Evolutionary conservation across 2,113 vertebrate genomes (phyloP).

Genomic region (Oplegnathus fasciatus): DNA sequence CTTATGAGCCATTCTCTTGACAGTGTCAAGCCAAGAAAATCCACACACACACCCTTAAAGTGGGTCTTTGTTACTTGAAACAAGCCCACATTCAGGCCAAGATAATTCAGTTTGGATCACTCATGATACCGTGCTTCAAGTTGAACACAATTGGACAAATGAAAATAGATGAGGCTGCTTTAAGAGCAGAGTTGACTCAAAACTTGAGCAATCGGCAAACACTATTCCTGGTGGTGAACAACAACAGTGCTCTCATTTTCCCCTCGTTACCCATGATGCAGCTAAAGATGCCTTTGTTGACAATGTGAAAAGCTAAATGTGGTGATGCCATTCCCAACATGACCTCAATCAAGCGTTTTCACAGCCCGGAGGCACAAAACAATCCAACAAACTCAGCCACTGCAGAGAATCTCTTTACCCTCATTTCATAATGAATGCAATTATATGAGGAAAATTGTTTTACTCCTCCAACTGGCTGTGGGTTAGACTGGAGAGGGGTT

Average conservation of each 20-base stretch:
- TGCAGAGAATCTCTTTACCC: conserved; percentile 61
- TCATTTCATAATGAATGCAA: conserved; percentile 69
- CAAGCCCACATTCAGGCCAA: conserved; percentile 27
- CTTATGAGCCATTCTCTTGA: conserved; percentile 71
- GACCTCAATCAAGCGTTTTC: conserved; percentile 78
- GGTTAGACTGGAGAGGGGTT: conserved; percentile 1
- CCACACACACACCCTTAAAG: conserved; percentile 42
- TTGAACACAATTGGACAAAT: conserved; percentile 30
- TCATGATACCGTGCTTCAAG: conserved; percentile 25
- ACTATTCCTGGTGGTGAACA: conserved; percentile 25
- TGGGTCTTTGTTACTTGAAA: conserved; percentile 52
- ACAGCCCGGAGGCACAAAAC: conserved; percentile 66
- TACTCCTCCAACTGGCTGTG: conserved; percentile 31
- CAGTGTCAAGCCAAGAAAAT: conserved; percentile 55
- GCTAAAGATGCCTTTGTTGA: conserved; percentile 71
- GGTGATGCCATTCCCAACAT: conserved; percentile 70
- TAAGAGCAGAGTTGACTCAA: conserved; percentile 13
- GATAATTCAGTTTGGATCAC: conserved; percentile 43
- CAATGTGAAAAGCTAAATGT: conserved; percentile 65
- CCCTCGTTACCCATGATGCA: conserved; percentile 46
- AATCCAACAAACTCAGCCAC: conserved; percentile 61
- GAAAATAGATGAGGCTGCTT: conserved; percentile 26
- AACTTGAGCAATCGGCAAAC: conserved; percentile 62
- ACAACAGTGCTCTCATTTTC: conserved; percentile 41
- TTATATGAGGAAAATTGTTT: conserved; percentile 55